Base-by-base conservation (phyloP, 2,888 invertebrate genomes). In the Ferdinandea cuprea region DNA sequence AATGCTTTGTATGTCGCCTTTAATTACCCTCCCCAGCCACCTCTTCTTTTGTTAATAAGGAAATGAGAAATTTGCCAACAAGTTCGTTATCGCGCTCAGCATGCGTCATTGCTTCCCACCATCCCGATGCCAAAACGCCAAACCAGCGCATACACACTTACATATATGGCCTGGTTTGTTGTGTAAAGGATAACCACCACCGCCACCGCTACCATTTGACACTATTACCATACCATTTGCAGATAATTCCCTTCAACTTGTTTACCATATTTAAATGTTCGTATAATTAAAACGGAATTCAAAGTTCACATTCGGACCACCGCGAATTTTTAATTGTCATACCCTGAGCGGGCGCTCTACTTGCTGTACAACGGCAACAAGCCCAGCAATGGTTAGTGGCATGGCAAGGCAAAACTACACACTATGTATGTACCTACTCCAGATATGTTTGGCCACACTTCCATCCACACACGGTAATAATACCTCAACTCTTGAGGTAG, bases 281-380 rank as follows among this genome's bases (percentile, higher is more conserved):
- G 44, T 72, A 58, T 83, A 83, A 83, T 83, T 83, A 83, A 77
- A 83, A 77, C 50, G 61, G 81, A 76, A 77, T 77, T 68, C 50
- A 76, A 83, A 83, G 81, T 83, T 77, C 81, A 83, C 72, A 83
- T 72, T 72, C 59, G 68, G 54, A 72, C 59, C 59, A 76, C 76
- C 76, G 76, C 48, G 48, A 48, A 48, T 48, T 48, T 48, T 48
- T 48, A 48, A 48, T 61, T 61, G 61, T 61, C 61, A 61, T 44
- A 46, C 61, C 32, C 61, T 11, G 42, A 42, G 40, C 17, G 21
- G 13, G 35, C 32, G 15, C 30, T 48, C 48, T 65, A 52, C 50
- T 40, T 25, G 37, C 50, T 65, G 15, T 37, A 65, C 19, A 13
- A 11, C 17, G 11, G n/a, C 48, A 42, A 15, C 46, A 19, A 17